Percentiles rank a stretch among this genome's conserved stretches.
phyloP scores from a whole-genome alignment of 1,140 invertebrate genomes.

The Tribolium madens region DNA sequence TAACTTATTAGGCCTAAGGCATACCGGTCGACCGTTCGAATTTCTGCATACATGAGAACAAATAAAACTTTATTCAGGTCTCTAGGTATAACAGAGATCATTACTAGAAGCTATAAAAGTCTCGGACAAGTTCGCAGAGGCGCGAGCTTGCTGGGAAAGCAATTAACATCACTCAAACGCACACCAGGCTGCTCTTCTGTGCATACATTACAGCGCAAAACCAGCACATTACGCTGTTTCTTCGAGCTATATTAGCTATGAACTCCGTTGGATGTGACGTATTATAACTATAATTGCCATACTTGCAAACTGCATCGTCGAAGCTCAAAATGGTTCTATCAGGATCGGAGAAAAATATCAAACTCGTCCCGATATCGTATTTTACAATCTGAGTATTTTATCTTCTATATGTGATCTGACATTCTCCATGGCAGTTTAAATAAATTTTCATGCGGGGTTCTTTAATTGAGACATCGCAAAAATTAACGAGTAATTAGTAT shows the following conservation, averaged over 20 bases:
- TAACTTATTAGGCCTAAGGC: conserved; percentile 19
- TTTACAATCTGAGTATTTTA: conserved; percentile 40
- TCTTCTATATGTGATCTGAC: conserved; percentile 40
- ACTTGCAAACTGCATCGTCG: conserved; percentile 20
- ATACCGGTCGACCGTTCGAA: conserved; percentile 2
- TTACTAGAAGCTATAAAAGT: conserved; percentile 45
- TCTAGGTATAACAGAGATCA: conserved; percentile 39
- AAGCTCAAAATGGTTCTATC: conserved; percentile 36
- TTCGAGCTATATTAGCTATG: conserved; percentile 53
- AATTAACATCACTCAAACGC: conserved; percentile 58
- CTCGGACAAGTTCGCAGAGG: conserved; percentile 46
- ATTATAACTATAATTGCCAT: conserved; percentile 50
- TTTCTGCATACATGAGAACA: conserved; percentile 6
- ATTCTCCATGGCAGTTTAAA: conserved; percentile 5
- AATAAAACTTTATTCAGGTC: conserved; percentile 34
- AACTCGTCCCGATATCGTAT: conserved; percentile 9
- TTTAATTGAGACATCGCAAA: conserved; percentile 28
- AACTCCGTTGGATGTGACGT: conserved; percentile 52
- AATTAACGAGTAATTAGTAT: conserved; percentile 26
- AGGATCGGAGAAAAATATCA: conserved; percentile 11
- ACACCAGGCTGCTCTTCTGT: conserved; percentile 52
- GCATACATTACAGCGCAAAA: conserved; percentile 52
- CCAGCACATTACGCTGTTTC: conserved; percentile 51
- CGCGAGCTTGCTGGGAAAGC: conserved; percentile 54
- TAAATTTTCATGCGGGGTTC: neutral